phyloP scores from a whole-genome alignment of 1,140 invertebrate species.

The Oscheius sp. region DNA sequence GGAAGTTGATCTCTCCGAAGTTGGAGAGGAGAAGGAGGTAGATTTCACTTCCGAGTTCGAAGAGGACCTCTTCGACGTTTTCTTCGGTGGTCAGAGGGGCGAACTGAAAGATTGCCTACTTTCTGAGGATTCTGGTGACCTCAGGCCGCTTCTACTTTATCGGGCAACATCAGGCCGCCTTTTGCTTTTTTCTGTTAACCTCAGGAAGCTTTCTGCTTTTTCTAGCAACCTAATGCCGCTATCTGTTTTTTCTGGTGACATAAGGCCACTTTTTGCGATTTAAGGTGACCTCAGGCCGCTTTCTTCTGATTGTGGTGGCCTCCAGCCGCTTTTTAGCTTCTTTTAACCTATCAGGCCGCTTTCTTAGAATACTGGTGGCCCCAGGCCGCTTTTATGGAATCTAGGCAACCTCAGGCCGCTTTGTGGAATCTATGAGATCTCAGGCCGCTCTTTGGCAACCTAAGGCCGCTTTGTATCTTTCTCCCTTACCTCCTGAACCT shows the following conservation, averaged over 20 bases:
- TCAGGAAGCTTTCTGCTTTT: too few relatives aligned
- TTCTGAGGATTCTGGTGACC: too few relatives aligned
- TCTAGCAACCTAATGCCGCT: too few relatives aligned
- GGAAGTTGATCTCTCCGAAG: background rate
- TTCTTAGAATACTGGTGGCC: background rate
- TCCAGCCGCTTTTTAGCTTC: too few relatives aligned
- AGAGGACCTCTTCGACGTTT: slow-evolving; percentile 1
- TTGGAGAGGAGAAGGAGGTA: background rate
- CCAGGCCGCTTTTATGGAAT: background rate
- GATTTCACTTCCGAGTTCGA: background rate
- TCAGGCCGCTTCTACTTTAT: too few relatives aligned
- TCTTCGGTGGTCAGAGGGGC: background rate
- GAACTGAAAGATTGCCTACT: background rate
- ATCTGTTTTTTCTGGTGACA: background rate
- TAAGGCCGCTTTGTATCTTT: background rate
- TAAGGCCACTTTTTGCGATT: too few relatives aligned
- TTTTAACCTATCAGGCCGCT: too few relatives aligned
- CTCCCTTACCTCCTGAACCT: background rate
- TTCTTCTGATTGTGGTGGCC: too few relatives aligned
- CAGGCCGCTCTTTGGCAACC: background rate
- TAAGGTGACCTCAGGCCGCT: too few relatives aligned
- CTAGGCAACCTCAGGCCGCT: background rate
- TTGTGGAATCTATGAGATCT: background rate
- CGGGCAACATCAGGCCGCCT: too few relatives aligned
- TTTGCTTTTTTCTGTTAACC: too few relatives aligned